Percentiles rank a stretch among this genome's conserved stretches.
phyloP scores from a whole-genome alignment of 2,113 vertebrate genomes.

The Halichoeres trimaculatus region DNA sequence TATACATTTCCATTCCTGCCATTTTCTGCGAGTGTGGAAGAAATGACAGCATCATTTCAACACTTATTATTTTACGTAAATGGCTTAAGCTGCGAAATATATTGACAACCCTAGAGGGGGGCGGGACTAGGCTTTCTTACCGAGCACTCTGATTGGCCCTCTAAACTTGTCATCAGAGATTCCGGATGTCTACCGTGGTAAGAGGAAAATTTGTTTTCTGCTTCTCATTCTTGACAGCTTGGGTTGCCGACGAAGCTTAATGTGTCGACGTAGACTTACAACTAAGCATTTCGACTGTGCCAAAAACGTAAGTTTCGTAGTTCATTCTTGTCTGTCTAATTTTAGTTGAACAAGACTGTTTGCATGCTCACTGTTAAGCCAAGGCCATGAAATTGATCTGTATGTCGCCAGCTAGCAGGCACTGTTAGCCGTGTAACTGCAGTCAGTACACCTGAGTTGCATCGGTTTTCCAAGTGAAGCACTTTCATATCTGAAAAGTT shows the following conservation, averaged over 20 bases:
- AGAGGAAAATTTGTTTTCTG: constrained; percentile 73
- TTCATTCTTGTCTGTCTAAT: background rate
- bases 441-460: constrained; percentile 23
- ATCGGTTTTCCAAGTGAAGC: background rate
- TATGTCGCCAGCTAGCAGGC: constrained; percentile 59
- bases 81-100: too few species aligned
- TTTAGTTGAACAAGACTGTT: constrained; percentile 1
- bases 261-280: constrained; percentile 16
- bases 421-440: constrained; percentile 48
- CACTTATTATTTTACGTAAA: too few species aligned
- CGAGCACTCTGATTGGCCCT: constrained; percentile 56
- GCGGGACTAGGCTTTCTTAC: constrained; percentile 5
- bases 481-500: background rate
- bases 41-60: too few species aligned
- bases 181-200: constrained; percentile 69
- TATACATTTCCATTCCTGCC: too few species aligned
- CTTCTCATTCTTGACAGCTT: constrained; percentile 65
- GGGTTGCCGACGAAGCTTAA: constrained; percentile 38
- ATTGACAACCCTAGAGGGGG: too few species aligned
- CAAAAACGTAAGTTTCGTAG: constrained; percentile 55
- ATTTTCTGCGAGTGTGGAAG: too few species aligned
- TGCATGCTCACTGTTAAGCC: constrained; percentile 35
- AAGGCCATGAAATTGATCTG: constrained; percentile 71
- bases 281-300: constrained; percentile 34
- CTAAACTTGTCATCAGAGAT: constrained; percentile 45